Base-by-base conservation (phyloP, 2,113 vertebrate species). In the Excalfactoria chinensis region DNA sequence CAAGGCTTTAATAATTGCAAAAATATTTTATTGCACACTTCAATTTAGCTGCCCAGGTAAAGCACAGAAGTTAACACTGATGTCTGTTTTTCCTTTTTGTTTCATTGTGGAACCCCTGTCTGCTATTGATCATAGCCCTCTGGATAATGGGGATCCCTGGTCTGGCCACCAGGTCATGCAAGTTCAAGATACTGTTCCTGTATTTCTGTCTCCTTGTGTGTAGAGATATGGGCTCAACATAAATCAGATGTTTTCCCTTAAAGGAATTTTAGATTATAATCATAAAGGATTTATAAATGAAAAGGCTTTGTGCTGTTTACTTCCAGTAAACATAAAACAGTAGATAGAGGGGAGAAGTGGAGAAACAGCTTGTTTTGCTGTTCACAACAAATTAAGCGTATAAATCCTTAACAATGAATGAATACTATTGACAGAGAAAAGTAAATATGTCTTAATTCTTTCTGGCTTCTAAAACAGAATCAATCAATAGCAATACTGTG, bases 391-490 rank as follows among this genome's bases (percentile, higher is more conserved):
- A 96, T 89, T 84, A 85, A 92, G 34, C 21, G 21, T 49, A 46
- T 83, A 93, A 93, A 93, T 82, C 34, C 67, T 93, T 85, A 79
- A 82, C 74, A 95, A 90, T 93, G 92, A 82, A 69, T 84, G 87
- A 92, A 91, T 28, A 26, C 26, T 66, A 92, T 74, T 89, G 71
- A 89, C 74, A 90, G 40, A 95, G 49, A 79, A 90, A 95, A 94
- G 63, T 79, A 95, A 94, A 87, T 89, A 82, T 0, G 3, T 92
- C 84, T 89, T 95, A 89, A 70, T 67, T 76, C 92, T 82, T 62
- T 21, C 74, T 85, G 51, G 22, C 64, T 92, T 94, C 94, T 79
- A 64, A 95, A 93, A 79, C 68, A 93, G 76, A 94, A 67, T 79
- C 32, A 89, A 92, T 90, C 94, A 92, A 95, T 90, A 83, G 28